Evolutionary conservation across 2,888 invertebrate species (phyloP).

Genomic region (Caenorhabditis parvicauda): DNA sequence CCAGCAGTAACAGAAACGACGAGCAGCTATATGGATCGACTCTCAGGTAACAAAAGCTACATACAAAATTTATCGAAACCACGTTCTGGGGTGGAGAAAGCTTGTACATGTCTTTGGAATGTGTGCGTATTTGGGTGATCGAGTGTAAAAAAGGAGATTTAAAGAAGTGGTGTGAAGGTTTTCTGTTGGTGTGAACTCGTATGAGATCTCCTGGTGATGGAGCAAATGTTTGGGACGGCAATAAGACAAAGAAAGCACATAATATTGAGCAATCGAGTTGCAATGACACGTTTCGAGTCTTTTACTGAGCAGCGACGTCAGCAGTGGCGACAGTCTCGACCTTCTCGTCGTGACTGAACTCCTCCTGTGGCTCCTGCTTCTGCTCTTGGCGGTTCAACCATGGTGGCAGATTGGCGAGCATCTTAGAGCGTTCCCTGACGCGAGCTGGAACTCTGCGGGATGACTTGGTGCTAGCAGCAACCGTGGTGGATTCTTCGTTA

Average conservation of each 20-base stretch:
- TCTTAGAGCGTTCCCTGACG: conserved; percentile 25
- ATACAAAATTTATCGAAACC: too few relatives aligned
- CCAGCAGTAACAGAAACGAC: conserved; percentile 13
- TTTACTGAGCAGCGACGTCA: conserved; percentile 14
- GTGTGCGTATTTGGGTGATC: background rate
- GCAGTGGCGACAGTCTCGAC: conserved; percentile 36
- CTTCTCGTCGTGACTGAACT: conserved; percentile 38
- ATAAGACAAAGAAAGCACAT: conserved; percentile 11
- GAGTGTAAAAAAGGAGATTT: background rate
- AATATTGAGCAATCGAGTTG: conserved; percentile 1
- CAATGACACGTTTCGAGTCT: background rate
- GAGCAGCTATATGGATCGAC: conserved; percentile 14
- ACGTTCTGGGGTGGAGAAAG: too few relatives aligned
- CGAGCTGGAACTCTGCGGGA: conserved; percentile 27
- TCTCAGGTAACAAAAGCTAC: conserved; percentile 23
- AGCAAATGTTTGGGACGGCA: conserved; percentile 1
- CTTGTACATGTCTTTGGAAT: too few relatives aligned
- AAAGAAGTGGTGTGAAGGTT: background rate
- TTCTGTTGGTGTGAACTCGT: conserved; percentile 3
- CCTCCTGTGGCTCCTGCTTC: conserved; percentile 14
- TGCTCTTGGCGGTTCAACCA: conserved; percentile 31
- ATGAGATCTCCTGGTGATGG: conserved; percentile 9
- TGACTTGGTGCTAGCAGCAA: conserved; percentile 10
- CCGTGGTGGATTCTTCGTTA: conserved; percentile 12
- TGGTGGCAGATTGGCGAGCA: conserved; percentile 17